phyloP scores from a whole-genome alignment of 2,888 invertebrate genomes.

The Cataglyphis rosenhaueri region DNA sequence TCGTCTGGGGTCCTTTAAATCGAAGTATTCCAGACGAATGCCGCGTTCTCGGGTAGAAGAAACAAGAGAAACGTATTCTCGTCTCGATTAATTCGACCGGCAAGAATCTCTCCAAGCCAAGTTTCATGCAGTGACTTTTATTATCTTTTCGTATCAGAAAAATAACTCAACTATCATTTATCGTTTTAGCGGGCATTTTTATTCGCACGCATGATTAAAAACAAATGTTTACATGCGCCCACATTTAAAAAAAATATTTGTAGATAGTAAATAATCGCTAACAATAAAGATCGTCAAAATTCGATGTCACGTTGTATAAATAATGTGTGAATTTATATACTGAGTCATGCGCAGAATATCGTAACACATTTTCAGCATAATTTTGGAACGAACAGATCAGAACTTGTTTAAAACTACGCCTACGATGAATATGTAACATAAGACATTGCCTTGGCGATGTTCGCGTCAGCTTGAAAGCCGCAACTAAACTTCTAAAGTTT shows the following conservation, averaged over 20 bases:
- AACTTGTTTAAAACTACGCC: conserved; percentile 23
- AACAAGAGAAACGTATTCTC: conserved; percentile 60
- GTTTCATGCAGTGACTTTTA: conserved; percentile 38
- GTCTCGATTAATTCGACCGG: conserved; percentile 71
- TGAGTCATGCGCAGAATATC: not conserved
- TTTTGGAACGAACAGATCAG: conserved; percentile 32
- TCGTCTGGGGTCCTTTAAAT: conserved; percentile 67
- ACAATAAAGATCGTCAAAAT: not conserved
- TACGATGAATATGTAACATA: conserved; percentile 36
- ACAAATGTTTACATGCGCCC: not conserved
- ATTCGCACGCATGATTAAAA: not conserved
- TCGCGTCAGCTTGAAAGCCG: conserved; percentile 31
- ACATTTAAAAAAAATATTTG: not conserved
- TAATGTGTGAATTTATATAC: not conserved
- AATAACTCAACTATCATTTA: conserved; percentile 30
- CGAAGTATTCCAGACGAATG: conserved; percentile 67
- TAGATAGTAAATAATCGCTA: not conserved
- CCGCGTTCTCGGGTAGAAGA: conserved; percentile 58
- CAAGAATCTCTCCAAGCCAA: conserved; percentile 54
- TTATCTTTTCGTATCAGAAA: conserved; percentile 30
- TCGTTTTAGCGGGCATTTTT: not conserved
- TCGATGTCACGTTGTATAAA: not conserved
- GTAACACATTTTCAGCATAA: conserved; percentile 22
- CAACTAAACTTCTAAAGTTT: conserved; percentile 30
- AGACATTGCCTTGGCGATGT: conserved; percentile 12